phyloP scores from a whole-genome alignment of 1,140 invertebrate genomes.

The Scylla paramamosain region DNA sequence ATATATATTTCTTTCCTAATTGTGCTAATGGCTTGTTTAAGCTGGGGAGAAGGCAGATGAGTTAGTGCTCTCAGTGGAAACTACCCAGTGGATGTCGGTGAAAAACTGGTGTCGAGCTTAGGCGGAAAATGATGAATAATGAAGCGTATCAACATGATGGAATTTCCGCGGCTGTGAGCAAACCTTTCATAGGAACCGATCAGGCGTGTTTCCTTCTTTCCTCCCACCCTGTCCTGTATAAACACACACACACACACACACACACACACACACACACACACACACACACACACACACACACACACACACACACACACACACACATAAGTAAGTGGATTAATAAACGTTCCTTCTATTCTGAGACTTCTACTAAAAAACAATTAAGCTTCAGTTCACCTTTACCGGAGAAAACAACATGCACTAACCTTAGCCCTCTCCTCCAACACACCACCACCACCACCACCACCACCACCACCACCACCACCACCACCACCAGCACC shows the following conservation, averaged over 20 bases:
- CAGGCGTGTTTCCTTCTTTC: background rate
- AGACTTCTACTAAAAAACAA: background rate
- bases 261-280: slow-evolving; percentile 18
- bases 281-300: slow-evolving; percentile 17
- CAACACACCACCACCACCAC: background rate
- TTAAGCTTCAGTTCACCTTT: background rate
- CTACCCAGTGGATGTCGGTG: background rate
- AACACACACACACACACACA: background rate
- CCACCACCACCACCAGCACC: background rate
- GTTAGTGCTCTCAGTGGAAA: background rate
- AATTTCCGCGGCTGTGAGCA: slow-evolving; percentile 1
- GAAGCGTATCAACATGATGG: background rate
- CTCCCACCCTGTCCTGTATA: background rate
- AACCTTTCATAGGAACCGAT: background rate
- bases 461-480: background rate
- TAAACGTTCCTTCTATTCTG: no score
- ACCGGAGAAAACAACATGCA: background rate
- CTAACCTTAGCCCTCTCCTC: background rate
- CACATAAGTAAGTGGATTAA: background rate
- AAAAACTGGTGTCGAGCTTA: background rate
- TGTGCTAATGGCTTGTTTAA: background rate
- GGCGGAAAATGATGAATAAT: background rate
- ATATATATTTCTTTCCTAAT: background rate
- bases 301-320: slow-evolving; percentile 28
- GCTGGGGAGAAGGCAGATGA: background rate